phyloP scores from a whole-genome alignment of 1,140 invertebrate genomes.

The Pseudomyrmex concolor region DNA sequence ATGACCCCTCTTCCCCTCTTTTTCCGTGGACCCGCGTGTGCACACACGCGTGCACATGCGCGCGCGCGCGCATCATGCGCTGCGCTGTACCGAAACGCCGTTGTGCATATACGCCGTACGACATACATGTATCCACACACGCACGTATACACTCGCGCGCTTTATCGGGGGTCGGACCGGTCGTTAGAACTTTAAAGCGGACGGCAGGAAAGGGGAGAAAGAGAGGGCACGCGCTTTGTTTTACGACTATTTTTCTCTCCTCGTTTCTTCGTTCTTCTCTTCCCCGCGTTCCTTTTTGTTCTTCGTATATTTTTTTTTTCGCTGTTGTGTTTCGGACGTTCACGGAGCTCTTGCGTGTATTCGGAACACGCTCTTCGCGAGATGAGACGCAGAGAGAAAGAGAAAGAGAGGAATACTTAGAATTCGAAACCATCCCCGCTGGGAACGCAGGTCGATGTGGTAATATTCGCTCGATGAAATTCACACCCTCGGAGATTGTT shows the following conservation, averaged over 20 bases:
- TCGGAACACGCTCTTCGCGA: conserved; percentile 53
- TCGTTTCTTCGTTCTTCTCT: not conserved
- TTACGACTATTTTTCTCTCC: conserved; percentile 53
- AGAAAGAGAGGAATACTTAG: conserved; percentile 57
- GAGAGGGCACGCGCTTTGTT: conserved; percentile 55
- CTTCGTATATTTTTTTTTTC: not conserved
- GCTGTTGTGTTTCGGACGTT: conserved; percentile 42
- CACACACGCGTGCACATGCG: conserved; percentile 42
- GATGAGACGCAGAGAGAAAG: not conserved
- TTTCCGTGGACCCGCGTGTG: conserved; percentile 58
- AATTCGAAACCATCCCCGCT: conserved; percentile 58
- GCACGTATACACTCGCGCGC: not conserved
- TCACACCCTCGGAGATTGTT: conserved; percentile 48
- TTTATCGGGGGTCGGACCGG: conserved; percentile 70
- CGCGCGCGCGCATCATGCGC: not conserved
- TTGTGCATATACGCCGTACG: conserved; percentile 19
- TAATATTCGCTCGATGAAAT: conserved; percentile 56
- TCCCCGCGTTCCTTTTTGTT: not conserved
- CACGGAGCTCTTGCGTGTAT: conserved; percentile 37
- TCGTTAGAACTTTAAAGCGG: conserved; percentile 70
- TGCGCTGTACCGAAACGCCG: not conserved
- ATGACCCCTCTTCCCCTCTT: conserved; percentile 56
- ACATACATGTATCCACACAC: not conserved
- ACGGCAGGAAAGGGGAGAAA: not conserved
- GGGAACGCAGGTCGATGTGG: conserved; percentile 43